Evolutionary conservation across 2,888 invertebrate genomes (phyloP), one percentile per base, ranked within the genome.

Genomic region (Euzophera pinguis): DNA sequence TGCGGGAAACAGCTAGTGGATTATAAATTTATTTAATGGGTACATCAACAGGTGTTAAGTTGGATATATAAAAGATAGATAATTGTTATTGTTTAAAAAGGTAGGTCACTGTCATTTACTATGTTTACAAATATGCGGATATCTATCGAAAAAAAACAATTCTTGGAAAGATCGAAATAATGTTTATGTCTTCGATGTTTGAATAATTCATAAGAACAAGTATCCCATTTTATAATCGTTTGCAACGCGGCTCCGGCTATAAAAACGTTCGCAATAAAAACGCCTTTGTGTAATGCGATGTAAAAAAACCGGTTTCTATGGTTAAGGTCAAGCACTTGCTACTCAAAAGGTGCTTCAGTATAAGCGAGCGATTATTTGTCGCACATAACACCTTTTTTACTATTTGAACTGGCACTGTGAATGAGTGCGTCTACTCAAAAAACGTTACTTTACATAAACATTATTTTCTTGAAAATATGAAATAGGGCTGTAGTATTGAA

Each of bases 241-340:
- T 34, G 45, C 16, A 43, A 43, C 43, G 22, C 17, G 37, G 13
- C 8, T 37, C 12, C 7, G 37, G 27, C 35, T 22, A 48, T 37
- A 37, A 48, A 47, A 48, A 48, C 17, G 37, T 22, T 22, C 7
- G 35, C 47, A 47, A 47, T 47, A 47, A 48, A 37, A 48, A 48
- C 12, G 5, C 12, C 16, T 37, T 17, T 8, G 32, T 22, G n/a
- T 48, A 45, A 45, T 45, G 45, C 14, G 45, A 16, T 14, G 13
- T 43, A 16, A 48, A 34, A 47, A 48, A 48, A 17, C 48, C 48
- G 22, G 48, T 37, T 48, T 37, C 37, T 48, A 22, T 48, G 12
- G 48, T 48, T 43, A 48, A 48, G 48, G 48, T 48, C 48, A 48
- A 48, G 37, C 48, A 38, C 48, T 22, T 43, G 42, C 41, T 41